These are phyloP conservation scores for Theodoxus fluviatilis DNA, from an alignment of 2,888 invertebrate species.

Conservation along the genomic window DNA sequence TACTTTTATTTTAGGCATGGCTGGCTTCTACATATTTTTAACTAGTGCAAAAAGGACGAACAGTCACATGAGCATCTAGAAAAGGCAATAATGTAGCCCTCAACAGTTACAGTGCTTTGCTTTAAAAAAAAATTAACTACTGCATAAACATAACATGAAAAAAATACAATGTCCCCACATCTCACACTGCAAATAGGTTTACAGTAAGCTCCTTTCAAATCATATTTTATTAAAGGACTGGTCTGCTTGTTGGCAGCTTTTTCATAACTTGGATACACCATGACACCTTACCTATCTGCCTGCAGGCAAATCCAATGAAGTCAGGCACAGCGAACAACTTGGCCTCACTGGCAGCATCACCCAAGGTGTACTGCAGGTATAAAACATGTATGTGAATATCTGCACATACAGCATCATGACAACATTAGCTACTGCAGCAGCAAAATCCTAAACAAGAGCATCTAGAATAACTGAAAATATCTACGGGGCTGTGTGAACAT, in stretches of 20 bases:
- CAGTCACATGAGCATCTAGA: too few relatives aligned
- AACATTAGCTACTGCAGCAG: neutral
- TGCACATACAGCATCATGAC: neutral
- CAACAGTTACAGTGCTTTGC: too few relatives aligned
- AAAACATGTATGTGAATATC: neutral
- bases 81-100: too few relatives aligned
- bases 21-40: too few relatives aligned
- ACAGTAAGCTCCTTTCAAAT: neutral
- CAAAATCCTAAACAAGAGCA: too few relatives aligned
- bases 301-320: conserved; percentile 61
- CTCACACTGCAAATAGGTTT: too few relatives aligned
- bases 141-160: neutral
- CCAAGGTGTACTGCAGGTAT: conserved; percentile 43
- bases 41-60: too few relatives aligned
- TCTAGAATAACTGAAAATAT: too few relatives aligned
- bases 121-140: neutral
- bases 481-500: too few relatives aligned
- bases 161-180: too few relatives aligned
- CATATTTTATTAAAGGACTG: neutral
- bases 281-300: conserved; percentile 50
- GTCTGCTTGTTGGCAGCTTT: neutral
- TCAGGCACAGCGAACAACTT: conserved; percentile 59
- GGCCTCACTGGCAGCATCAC: conserved; percentile 42
- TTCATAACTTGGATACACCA: neutral
- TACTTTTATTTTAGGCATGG: too few relatives aligned